Evolutionary conservation across 2,113 vertebrate genomes (phyloP).

Genomic region (Benitochromis conjunctus): DNA sequence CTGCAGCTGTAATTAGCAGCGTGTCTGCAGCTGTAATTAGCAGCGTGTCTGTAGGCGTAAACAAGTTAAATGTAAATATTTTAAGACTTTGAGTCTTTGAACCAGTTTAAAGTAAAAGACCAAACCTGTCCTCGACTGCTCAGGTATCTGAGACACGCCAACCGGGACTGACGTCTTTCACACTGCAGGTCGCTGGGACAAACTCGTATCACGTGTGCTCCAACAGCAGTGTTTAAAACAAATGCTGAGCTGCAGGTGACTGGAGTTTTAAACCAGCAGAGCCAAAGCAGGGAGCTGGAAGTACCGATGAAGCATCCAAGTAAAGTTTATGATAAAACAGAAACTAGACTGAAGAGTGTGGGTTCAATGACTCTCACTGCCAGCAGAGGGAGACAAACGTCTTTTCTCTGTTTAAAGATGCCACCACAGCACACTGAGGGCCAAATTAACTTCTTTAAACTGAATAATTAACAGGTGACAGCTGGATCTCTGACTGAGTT

Average conservation of each 20-base stretch:
- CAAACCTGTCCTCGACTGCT: background rate
- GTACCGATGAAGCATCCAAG: background rate
- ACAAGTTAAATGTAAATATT: background rate
- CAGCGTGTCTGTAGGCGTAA: too few relatives aligned
- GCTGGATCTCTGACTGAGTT: rapidly evolving
- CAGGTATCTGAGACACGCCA: too few relatives aligned
- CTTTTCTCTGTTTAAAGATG: background rate
- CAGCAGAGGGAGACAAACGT: background rate
- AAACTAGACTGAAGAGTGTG: background rate
- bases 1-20: background rate
- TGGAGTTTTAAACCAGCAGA: rapidly evolving
- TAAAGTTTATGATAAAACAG: background rate
- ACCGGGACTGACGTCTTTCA: too few relatives aligned
- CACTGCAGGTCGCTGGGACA: too few relatives aligned
- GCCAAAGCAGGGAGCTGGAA: background rate
- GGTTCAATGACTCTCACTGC: background rate
- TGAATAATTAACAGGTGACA: rapidly evolving
- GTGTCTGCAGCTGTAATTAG: background rate
- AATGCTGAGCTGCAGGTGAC: background rate
- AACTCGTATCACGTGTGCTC: rapidly evolving
- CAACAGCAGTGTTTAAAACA: background rate
- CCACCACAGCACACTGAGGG: background rate
- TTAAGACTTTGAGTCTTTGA: background rate
- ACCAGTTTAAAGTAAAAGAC: background rate
- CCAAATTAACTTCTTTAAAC: background rate